These are phyloP conservation scores for Mallateleia sp. DNA, from an alignment of 2,888 invertebrate genomes.

Conservation along the genomic window DNA sequence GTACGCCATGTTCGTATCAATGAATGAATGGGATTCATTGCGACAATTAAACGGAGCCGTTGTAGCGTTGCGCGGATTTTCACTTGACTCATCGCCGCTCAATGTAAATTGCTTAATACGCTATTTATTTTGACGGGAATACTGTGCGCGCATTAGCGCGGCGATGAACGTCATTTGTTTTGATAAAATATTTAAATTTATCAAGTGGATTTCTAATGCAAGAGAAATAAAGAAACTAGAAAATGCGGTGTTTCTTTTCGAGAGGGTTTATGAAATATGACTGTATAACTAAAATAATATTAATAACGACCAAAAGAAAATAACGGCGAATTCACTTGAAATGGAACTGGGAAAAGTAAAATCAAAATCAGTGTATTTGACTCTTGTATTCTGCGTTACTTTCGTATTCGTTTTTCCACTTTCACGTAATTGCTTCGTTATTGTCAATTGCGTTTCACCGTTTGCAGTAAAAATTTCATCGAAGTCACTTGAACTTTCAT, in stretches of 20 bases:
- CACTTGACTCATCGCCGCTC: conserved; percentile 70
- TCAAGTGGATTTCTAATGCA: conserved; percentile 3
- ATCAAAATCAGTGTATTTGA: not conserved
- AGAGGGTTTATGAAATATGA: not conserved
- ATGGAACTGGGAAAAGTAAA: not conserved
- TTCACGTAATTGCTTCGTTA: conserved; percentile 40
- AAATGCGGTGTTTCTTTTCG: not conserved
- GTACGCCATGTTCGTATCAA: conserved; percentile 74
- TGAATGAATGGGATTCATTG: conserved; percentile 76
- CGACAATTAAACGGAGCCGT: conserved; percentile 74
- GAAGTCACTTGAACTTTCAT: conserved; percentile 21
- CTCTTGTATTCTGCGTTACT: conserved; percentile 6
- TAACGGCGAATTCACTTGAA: no score
- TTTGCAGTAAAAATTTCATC: conserved; percentile 24
- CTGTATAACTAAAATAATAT: not conserved
- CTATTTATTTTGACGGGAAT: conserved; percentile 63
- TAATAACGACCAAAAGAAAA: not conserved
- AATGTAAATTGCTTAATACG: conserved; percentile 73
- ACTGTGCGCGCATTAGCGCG: conserved; percentile 36
- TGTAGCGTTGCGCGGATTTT: conserved; percentile 70
- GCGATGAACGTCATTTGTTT: conserved; percentile 36
- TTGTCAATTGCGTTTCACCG: conserved; percentile 40
- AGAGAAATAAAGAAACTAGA: not conserved
- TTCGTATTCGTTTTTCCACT: conserved; percentile 41
- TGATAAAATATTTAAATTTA: conserved; percentile 35